These are phyloP conservation scores for Drosophila repletoides DNA, from an alignment of 1,140 invertebrate species.

Conservation along the genomic window DNA sequence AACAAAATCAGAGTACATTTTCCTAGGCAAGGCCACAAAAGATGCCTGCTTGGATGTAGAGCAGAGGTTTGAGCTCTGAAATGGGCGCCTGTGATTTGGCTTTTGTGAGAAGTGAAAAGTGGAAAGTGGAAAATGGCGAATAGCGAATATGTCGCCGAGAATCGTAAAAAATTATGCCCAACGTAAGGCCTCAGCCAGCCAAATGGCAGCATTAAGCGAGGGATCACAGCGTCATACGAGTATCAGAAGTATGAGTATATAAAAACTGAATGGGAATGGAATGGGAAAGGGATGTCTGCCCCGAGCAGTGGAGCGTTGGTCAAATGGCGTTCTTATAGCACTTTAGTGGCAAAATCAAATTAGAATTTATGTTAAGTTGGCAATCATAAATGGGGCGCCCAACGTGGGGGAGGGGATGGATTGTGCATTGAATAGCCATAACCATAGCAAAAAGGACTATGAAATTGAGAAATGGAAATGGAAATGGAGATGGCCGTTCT, in stretches of 20 bases:
- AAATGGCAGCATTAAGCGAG: not conserved
- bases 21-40: not conserved
- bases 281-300: not conserved
- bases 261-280: too few relatives aligned
- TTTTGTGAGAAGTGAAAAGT: conserved; percentile 57
- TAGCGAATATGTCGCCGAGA: conserved; percentile 74
- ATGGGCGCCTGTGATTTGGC: conserved; percentile 77
- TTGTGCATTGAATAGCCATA: conserved; percentile 62
- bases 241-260: conserved; percentile 7
- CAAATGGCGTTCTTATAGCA: conserved; percentile 79
- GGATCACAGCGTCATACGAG: conserved; percentile 9
- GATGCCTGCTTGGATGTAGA: not conserved
- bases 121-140: conserved; percentile 71
- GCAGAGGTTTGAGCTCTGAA: conserved; percentile 38
- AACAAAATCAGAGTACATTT: not conserved
- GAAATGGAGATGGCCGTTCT: too few relatives aligned
- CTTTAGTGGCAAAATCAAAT: conserved; percentile 81
- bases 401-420: not conserved
- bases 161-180: conserved; percentile 80
- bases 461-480: not conserved
- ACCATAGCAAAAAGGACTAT: conserved; percentile 32
- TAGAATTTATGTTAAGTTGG: conserved; percentile 80
- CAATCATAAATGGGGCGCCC: conserved; percentile 73
- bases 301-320: conserved; percentile 11
- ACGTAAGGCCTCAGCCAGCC: conserved; percentile 45